Conservation (phyloP, 2,797 vertebrate species). For the Molossus molossus region DNA sequence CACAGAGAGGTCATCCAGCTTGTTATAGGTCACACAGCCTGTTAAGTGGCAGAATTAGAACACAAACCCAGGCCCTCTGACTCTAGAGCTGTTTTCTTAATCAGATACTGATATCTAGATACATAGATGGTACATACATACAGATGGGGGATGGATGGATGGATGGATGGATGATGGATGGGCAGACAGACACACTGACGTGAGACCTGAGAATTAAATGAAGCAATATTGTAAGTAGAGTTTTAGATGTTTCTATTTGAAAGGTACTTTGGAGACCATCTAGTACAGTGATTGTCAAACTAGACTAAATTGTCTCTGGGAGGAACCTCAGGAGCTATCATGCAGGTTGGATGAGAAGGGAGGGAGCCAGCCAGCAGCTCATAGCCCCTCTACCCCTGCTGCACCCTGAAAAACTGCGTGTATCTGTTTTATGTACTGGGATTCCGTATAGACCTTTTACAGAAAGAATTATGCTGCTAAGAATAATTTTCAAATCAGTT, state of each 20-base stretch:
- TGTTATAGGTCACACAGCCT: neutral
- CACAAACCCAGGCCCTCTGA: constrained; percentile 23
- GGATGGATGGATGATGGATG: neutral
- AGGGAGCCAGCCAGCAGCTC: neutral
- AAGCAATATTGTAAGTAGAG: neutral
- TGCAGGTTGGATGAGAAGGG: neutral
- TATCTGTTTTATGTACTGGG: neutral
- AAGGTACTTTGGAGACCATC: neutral
- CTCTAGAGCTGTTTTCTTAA: neutral
- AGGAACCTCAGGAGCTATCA: neutral
- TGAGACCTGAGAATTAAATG: neutral
- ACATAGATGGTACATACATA: neutral
- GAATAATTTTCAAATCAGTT: constrained; percentile 43
- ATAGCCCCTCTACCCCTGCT: no score
- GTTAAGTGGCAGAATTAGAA: neutral
- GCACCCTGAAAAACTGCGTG: neutral
- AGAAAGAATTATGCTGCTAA: constrained; percentile 27
- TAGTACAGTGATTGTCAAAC: neutral
- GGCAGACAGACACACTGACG: neutral
- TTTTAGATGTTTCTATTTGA: neutral
- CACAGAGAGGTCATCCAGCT: constrained; percentile 26
- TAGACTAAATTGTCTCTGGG: neutral
- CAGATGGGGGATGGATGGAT: neutral
- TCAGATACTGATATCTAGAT: neutral
- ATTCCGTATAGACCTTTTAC: neutral